Percentiles rank a stretch among this genome's conserved stretches.
phyloP scores from a whole-genome alignment of 2,888 invertebrate species.

The Panzeria rudis region DNA sequence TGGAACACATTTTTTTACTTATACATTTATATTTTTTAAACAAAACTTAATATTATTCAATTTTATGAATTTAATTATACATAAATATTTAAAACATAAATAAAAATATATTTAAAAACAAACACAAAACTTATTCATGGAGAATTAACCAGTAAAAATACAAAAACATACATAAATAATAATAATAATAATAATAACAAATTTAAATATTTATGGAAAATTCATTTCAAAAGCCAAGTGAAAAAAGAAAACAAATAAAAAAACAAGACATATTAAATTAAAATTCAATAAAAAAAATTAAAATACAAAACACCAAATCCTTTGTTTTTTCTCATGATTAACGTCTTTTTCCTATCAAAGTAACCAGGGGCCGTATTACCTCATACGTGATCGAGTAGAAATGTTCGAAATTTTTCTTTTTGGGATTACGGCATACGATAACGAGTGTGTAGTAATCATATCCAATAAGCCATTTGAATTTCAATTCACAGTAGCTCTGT shows the following conservation, averaged over 20 bases:
- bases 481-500: too few relatives aligned
- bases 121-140: constrained; percentile 66
- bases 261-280: constrained; percentile 61
- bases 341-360: too few relatives aligned
- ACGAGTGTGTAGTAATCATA: too few relatives aligned
- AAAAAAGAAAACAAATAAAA: constrained; percentile 54
- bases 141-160: constrained; percentile 63
- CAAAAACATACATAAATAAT: constrained; percentile 48
- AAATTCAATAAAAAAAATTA: constrained; percentile 71
- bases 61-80: constrained; percentile 78
- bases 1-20: constrained; percentile 78
- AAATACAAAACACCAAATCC: constrained; percentile 69
- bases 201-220: constrained; percentile 65
- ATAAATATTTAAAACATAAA: constrained; percentile 76
- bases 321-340: neutral
- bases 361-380: too few relatives aligned
- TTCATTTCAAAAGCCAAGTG: constrained; percentile 69
- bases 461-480: too few relatives aligned
- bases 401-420: too few relatives aligned
- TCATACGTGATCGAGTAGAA: too few relatives aligned
- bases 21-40: constrained; percentile 78
- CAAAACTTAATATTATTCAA: constrained; percentile 76
- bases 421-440: too few relatives aligned
- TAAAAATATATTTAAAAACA: constrained; percentile 73
- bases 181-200: constrained; percentile 29